A percentile compares a stretch with the other conserved stretches of the same genome.
phyloP scores from a whole-genome alignment of 1,140 invertebrate species.

The Drosophila subpulchrella region DNA sequence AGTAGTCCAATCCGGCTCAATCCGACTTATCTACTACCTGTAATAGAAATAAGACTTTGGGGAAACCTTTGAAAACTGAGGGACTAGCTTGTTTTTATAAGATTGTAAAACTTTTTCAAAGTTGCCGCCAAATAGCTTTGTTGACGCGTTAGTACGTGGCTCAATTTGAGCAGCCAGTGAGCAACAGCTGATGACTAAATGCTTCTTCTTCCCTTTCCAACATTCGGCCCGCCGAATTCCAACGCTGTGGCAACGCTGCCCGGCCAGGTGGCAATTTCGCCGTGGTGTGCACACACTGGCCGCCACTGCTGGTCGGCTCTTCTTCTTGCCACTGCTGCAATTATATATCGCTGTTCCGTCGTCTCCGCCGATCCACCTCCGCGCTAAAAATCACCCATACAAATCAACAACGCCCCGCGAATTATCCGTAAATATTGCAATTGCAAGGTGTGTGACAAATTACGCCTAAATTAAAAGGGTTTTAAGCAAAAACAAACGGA shows the following conservation, averaged over 20 bases:
- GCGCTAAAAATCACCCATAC: slow-evolving; percentile 12
- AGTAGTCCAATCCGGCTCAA: too few species aligned
- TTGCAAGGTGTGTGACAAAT: slow-evolving; percentile 8
- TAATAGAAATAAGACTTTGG: too few species aligned
- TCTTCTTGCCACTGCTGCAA: slow-evolving; percentile 7
- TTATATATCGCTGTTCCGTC: slow-evolving; percentile 17
- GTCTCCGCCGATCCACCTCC: slow-evolving; percentile 19
- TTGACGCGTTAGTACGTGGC: background rate
- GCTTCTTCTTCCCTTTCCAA: background rate
- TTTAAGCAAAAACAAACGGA: background rate
- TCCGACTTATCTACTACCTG: too few species aligned
- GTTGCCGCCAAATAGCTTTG: background rate
- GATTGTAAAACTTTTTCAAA: background rate
- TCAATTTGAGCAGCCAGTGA: background rate
- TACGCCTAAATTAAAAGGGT: too few species aligned
- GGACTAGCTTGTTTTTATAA: too few species aligned
- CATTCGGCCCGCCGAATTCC: background rate
- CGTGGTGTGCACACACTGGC: slow-evolving; percentile 2
- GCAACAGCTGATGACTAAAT: background rate
- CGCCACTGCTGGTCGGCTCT: slow-evolving; percentile 5
- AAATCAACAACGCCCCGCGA: slow-evolving; percentile 6
- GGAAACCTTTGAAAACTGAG: too few species aligned
- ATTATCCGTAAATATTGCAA: slow-evolving; percentile 22
- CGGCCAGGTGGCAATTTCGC: slow-evolving; percentile 1
- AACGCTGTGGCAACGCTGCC: background rate